Conservation (phyloP, 2,113 vertebrate genomes). For the Mohoua ochrocephala region DNA sequence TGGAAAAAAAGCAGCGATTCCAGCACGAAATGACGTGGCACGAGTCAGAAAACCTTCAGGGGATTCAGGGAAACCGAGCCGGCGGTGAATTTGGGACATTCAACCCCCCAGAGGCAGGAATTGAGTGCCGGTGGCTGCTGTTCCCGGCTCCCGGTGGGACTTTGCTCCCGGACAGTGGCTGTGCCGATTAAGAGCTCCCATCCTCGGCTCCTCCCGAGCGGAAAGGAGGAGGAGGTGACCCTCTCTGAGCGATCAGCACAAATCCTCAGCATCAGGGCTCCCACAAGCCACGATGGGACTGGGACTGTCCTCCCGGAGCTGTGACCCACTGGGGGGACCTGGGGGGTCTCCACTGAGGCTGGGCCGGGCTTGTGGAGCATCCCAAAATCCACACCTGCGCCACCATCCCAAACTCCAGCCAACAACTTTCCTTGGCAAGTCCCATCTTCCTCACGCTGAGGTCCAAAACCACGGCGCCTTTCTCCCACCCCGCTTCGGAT, state of each 20-base stretch:
- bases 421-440: accelerated
- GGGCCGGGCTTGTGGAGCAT: not conserved
- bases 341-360: accelerated
- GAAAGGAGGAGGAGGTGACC: not conserved
- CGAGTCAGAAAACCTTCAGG: not conserved
- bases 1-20: not conserved
- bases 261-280: not conserved
- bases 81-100: not conserved
- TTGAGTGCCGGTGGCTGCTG: not conserved
- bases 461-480: accelerated
- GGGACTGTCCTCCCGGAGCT: accelerated
- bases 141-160: not conserved
- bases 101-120: not conserved
- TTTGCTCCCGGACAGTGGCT: not conserved
- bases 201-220: not conserved
- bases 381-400: not conserved
- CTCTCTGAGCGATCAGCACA: not conserved
- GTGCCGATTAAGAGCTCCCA: not conserved
- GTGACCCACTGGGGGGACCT: accelerated
- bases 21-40: not conserved
- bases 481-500: accelerated
- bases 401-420: not conserved
- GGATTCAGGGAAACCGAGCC: not conserved
- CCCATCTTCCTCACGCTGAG: accelerated
- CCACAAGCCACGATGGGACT: accelerated